These are phyloP conservation scores for Anarhynchus alexandrinus DNA, from an alignment of 2,113 vertebrate genomes.

Conservation along the genomic window DNA sequence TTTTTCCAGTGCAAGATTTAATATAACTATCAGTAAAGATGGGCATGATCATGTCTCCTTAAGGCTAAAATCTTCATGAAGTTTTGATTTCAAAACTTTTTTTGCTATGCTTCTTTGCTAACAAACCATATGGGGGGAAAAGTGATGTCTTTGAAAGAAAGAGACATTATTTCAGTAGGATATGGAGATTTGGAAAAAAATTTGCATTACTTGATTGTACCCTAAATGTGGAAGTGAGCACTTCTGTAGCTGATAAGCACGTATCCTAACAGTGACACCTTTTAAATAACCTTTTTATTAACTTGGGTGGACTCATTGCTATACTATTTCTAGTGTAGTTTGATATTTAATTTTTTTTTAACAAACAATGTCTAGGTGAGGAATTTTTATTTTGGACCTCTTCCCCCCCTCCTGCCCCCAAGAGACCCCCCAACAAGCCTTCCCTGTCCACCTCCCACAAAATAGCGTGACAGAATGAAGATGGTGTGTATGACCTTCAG, in stretches of 20 bases:
- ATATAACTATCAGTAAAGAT: not conserved
- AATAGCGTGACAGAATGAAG: no score
- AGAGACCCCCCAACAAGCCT: no score
- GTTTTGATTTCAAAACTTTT: not conserved
- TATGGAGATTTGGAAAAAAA: not conserved
- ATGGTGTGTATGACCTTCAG: no score
- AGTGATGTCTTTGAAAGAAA: not conserved
- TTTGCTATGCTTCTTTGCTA: not conserved
- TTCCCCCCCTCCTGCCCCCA: no score
- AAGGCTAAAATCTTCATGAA: not conserved
- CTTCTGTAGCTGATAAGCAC: not conserved
- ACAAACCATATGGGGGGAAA: not conserved
- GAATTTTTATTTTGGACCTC: no score
- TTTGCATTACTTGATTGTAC: not conserved
- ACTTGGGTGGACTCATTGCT: no score
- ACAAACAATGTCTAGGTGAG: no score
- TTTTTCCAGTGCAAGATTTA: not conserved
- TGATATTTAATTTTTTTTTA: no score
- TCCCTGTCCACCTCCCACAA: no score
- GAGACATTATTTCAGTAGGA: not conserved
- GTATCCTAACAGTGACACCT: not conserved
- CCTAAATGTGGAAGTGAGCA: not conserved
- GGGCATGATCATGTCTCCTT: not conserved
- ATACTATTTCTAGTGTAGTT: no score
- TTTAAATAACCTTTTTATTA: not conserved